A percentile compares a stretch with the other conserved stretches of the same genome.
Conservation (phyloP, 2,888 invertebrate genomes). For the Pharmacophagus antenor region DNA sequence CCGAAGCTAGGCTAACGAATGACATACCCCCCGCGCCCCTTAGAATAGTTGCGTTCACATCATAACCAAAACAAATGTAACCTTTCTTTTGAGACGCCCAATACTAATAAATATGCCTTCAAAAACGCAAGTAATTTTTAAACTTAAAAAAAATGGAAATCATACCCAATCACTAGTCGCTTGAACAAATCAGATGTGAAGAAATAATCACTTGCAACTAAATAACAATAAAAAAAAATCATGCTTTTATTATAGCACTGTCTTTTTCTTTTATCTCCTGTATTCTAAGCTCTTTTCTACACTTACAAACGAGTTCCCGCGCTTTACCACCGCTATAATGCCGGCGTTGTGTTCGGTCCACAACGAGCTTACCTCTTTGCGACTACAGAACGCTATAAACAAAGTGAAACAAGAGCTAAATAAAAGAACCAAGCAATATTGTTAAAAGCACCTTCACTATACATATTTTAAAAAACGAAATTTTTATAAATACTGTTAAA, state of each 20-base stretch:
- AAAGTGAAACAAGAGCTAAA: constrained; percentile 29
- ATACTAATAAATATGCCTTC: no score
- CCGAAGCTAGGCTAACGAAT: no score
- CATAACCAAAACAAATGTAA: no score
- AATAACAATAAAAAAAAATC: neutral
- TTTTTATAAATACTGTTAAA: no score
- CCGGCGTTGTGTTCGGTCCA: constrained; percentile 25
- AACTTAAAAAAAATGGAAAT: no score
- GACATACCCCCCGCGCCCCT: no score
- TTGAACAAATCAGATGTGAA: neutral
- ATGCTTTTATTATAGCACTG: constrained; percentile 10
- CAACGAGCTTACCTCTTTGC: constrained; percentile 32
- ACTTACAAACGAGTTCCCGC: constrained; percentile 34
- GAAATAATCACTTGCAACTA: neutral
- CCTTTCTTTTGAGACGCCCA: no score
- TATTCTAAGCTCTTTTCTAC: constrained; percentile 38
- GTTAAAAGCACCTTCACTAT: constrained; percentile 21
- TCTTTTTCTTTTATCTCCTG: constrained; percentile 23
- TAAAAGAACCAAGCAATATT: constrained; percentile 29
- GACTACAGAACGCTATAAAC: constrained; percentile 28
- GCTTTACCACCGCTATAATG: constrained; percentile 31
- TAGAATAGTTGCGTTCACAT: no score
- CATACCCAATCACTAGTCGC: neutral
- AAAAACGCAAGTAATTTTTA: no score
- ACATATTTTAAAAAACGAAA: neutral